Evolutionary conservation across 2,113 vertebrate genomes (phyloP), one percentile per base, ranked within the genome.

Genomic region (Calypte anna): DNA sequence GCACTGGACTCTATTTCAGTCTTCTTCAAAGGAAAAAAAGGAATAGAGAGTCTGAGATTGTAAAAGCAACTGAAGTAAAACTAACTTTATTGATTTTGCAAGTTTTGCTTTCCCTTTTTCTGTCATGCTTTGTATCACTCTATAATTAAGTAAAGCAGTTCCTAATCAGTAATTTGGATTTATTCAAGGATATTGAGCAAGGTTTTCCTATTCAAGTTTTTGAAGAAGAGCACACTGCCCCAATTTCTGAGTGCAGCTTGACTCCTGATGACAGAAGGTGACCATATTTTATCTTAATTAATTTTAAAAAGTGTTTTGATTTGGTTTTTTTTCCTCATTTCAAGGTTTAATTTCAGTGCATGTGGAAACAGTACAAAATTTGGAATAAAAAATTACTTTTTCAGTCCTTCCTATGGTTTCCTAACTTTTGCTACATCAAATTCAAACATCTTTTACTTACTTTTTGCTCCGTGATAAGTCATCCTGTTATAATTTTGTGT

Each of bases 241-340:
- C 97, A 28, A 80, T 98, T 88, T 95, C 90, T 15, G 97, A 98
- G 62, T 98, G 98, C 78, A 96, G 84, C 31, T 20, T 97, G 85
- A 97, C 97, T 33, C 95, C 96, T 25, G 97, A 98, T 91, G 97
- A 93, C 88, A 98, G 93, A 97, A 98, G 98, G 98, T 98, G 89
- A 96, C 68, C 10, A 13, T 55, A 80, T 80, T 67, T 36, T 76
- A 25, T 68, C 40, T 7, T 48, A 50, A 83, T 40, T 40, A 40
- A 40, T 40, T 40, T 40, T 40, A 40, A 40, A 13, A 40, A 40
- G 40, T 40, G 40, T 40, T 40, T 40, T 40, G 40, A 40, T 40
- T 40, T 40, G 40, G 14, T 5, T 30, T 55, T 18, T 28, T 75
- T 70, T 27, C 62, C 24, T 23, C 24, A 31, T 76, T 67, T 54